phyloP scores from a whole-genome alignment of 1,140 invertebrate species.

The Neomicropteryx cornuta region DNA sequence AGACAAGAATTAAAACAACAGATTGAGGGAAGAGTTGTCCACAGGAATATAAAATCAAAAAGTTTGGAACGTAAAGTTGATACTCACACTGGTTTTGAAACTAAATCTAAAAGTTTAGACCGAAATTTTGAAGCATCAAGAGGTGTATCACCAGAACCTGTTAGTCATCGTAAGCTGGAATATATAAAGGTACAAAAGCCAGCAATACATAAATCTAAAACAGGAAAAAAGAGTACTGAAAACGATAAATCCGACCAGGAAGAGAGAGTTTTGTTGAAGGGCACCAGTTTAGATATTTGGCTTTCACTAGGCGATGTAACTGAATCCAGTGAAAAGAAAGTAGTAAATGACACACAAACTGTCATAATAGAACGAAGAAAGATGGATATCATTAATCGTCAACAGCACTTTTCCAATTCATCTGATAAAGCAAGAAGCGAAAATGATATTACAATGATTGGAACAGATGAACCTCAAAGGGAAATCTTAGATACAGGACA shows the following conservation, averaged over 20 bases:
- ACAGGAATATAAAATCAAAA: constrained; percentile 44
- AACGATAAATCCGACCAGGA: constrained; percentile 17
- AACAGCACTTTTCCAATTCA: constrained; percentile 22
- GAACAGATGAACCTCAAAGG: constrained; percentile 5
- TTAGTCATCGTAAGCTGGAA: too few relatives aligned
- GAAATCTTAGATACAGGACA: constrained; percentile 2
- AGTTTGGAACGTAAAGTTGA: constrained; percentile 43
- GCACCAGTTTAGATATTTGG: constrained; percentile 34
- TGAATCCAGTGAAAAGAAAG: constrained; percentile 16
- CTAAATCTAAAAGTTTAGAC: constrained; percentile 48
- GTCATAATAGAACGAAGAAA: constrained; percentile 47
- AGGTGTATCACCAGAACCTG: constrained; percentile 16
- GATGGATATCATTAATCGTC: constrained; percentile 42
- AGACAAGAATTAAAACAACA: constrained; percentile 49
- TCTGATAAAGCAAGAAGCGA: constrained; percentile 15
- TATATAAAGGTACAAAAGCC: too few relatives aligned
- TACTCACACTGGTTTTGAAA: constrained; percentile 38
- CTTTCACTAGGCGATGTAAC: constrained; percentile 23
- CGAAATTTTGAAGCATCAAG: constrained; percentile 35
- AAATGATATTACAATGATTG: constrained; percentile 7
- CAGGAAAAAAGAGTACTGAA: too few relatives aligned
- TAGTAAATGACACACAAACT: constrained; percentile 47
- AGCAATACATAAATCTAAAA: too few relatives aligned
- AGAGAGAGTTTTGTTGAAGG: constrained; percentile 27
- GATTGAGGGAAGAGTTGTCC: constrained; percentile 47